These are phyloP conservation scores for Pogonocherus hispidulus DNA, from an alignment of 2,888 invertebrate genomes.

Conservation along the genomic window DNA sequence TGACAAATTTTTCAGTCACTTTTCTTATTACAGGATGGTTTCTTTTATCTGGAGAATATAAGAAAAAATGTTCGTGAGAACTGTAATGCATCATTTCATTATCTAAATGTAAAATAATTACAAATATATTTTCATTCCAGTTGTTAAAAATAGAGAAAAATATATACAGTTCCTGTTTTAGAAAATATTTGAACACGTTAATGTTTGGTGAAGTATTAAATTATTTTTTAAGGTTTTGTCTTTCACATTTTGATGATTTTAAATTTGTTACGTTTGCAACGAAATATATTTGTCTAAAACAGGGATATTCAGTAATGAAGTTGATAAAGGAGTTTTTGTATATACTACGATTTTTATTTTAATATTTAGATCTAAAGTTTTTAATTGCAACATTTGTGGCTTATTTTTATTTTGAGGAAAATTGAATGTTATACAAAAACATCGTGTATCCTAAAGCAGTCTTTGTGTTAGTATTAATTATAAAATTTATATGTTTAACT, in stretches of 20 bases:
- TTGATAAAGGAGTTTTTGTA: constrained; percentile 1
- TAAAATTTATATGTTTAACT: constrained; percentile 49
- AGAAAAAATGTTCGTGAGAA: neutral
- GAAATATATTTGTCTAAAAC: constrained; percentile 14
- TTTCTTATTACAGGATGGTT: constrained; percentile 32
- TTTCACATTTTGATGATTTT: neutral
- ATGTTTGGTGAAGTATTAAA: neutral
- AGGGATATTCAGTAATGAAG: constrained; percentile 5
- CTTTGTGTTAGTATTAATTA: constrained; percentile 47
- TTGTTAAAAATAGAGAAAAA: constrained; percentile 20
- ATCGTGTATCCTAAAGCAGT: constrained; percentile 19
- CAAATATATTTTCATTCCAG: constrained; percentile 28
- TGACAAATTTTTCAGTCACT: constrained; percentile 31
- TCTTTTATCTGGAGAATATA: neutral
- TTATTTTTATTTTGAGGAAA: neutral
- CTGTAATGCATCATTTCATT: constrained; percentile 14
- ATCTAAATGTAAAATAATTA: constrained; percentile 19
- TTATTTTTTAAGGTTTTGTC: neutral
- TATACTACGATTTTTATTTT: neutral
- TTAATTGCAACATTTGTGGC: neutral
- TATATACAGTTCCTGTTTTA: constrained; percentile 24
- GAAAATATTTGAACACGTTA: constrained; percentile 6
- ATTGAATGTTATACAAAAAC: constrained; percentile 9
- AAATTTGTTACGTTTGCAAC: neutral
- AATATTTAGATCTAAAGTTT: neutral